Conservation (phyloP, 2,797 vertebrate species). For the Melopsittacus undulatus region DNA sequence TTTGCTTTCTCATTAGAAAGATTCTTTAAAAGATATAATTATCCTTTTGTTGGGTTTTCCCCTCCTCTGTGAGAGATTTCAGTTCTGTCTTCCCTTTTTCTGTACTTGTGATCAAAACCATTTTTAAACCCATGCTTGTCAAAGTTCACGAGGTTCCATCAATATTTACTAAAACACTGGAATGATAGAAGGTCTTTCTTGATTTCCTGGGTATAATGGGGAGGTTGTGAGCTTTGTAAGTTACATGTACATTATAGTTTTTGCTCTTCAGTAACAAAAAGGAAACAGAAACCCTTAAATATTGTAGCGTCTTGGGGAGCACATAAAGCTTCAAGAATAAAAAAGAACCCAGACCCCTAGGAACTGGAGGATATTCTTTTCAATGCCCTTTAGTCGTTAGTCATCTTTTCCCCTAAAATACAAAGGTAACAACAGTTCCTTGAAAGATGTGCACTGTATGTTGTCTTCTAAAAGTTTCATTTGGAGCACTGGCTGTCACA, state of each 20-base stretch:
- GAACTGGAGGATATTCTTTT: not conserved
- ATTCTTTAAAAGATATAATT: not conserved
- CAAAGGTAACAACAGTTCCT: slow-evolving; percentile 1
- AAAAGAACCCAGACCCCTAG: not conserved
- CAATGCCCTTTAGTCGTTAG: not conserved
- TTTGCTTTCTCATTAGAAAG: not conserved
- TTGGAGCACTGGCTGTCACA: not conserved
- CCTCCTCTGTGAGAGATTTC: not conserved
- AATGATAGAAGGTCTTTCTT: not conserved
- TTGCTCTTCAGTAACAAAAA: not conserved
- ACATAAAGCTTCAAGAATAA: not conserved
- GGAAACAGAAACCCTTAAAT: not conserved
- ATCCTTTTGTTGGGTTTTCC: not conserved
- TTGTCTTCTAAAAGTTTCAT: not conserved
- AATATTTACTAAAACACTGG: not conserved
- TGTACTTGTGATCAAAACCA: not conserved
- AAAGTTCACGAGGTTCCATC: not conserved
- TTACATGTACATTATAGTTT: not conserved
- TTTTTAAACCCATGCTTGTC: not conserved
- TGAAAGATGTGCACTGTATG: not conserved
- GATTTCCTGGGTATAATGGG: not conserved
- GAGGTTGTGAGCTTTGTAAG: not conserved
- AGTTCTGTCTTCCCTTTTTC: not conserved
- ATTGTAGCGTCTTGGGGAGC: not conserved
- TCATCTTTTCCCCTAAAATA: not conserved